phyloP scores from a whole-genome alignment of 2,888 invertebrate species.

The Pogonocherus hispidulus region DNA sequence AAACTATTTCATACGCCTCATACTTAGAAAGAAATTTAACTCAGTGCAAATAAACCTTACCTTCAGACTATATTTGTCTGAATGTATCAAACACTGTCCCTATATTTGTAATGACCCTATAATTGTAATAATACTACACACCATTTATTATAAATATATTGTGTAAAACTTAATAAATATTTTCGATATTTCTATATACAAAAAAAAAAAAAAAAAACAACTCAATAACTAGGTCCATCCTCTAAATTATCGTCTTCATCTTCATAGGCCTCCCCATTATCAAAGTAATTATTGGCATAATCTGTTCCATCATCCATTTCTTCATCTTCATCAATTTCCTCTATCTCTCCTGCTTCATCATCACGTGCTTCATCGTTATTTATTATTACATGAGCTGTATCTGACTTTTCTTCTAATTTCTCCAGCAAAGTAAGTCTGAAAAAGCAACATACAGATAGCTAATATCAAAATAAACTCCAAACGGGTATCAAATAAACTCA shows the following conservation, averaged over 20 bases:
- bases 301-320: slow-evolving; percentile 93
- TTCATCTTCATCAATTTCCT: slow-evolving; percentile 80
- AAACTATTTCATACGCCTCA: too few relatives aligned
- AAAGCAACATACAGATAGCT: neutral
- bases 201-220: neutral
- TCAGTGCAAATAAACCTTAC: too few relatives aligned
- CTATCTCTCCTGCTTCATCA: slow-evolving; percentile 73
- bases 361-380: slow-evolving; percentile 73
- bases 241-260: slow-evolving; percentile 90
- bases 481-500: too few relatives aligned
- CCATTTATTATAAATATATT: too few relatives aligned
- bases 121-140: too few relatives aligned
- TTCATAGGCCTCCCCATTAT: slow-evolving; percentile 89
- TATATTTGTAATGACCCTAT: too few relatives aligned
- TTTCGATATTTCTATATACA: neutral
- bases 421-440: slow-evolving; percentile 70
- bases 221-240: slow-evolving; percentile 83
- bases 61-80: too few relatives aligned
- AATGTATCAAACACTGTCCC: too few relatives aligned
- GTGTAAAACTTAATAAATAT: neutral
- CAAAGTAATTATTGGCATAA: slow-evolving; percentile 89
- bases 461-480: neutral
- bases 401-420: slow-evolving; percentile 74
- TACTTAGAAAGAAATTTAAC: too few relatives aligned
- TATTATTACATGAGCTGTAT: slow-evolving; percentile 65